phyloP scores from a whole-genome alignment of 2,797 vertebrate species.

The Myotis findleyi region DNA sequence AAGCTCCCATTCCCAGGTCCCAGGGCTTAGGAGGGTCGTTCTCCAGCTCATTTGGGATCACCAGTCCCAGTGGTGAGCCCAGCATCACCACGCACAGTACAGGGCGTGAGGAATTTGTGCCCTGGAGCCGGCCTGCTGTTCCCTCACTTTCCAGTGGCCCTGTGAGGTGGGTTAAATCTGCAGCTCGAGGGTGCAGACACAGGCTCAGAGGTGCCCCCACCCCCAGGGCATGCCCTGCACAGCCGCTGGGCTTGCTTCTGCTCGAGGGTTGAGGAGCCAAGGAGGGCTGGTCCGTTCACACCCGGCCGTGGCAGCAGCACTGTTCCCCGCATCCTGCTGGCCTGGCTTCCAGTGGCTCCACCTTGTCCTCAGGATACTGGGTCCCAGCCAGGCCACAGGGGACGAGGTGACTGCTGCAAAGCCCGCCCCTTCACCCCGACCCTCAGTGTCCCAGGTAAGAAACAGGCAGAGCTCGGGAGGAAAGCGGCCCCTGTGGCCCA shows the following conservation, averaged over 20 bases:
- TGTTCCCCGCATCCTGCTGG: neutral
- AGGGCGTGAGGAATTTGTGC: rapidly evolving
- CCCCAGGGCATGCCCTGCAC: too few species aligned
- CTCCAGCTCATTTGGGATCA: neutral
- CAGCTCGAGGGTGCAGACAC: neutral
- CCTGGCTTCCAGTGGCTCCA: neutral
- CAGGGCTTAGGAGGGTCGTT: neutral
- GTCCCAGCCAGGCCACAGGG: neutral
- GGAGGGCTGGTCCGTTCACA: neutral
- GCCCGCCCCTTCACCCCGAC: too few species aligned
- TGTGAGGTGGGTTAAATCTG: neutral
- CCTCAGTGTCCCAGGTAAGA: neutral
- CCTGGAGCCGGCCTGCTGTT: rapidly evolving
- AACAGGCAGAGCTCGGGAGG: constrained; percentile 75
- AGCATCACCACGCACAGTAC: neutral
- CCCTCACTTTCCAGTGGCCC: neutral
- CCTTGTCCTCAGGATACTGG: neutral
- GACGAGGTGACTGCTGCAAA: neutral
- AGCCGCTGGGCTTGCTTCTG: neutral
- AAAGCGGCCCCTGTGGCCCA: constrained; percentile 85
- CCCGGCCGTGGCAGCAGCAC: too few species aligned
- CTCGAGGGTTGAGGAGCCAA: neutral
- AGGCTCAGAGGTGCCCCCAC: neutral
- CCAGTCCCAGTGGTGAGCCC: neutral
- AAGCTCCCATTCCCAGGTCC: neutral